phyloP scores from a whole-genome alignment of 2,113 vertebrate species.

The Tilapia sparmanii region DNA sequence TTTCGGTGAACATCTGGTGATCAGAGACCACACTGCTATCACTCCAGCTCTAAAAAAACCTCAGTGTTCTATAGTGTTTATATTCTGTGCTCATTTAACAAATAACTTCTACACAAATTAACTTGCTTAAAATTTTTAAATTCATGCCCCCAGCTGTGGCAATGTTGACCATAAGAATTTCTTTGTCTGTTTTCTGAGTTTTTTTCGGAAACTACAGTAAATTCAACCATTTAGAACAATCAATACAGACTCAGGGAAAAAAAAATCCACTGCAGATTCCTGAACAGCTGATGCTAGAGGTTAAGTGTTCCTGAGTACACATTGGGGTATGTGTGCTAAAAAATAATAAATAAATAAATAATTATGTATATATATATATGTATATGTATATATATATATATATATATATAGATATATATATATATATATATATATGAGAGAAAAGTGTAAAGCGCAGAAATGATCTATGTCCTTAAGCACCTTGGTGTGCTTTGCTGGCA shows the following conservation, averaged over 20 bases:
- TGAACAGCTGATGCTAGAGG: conserved; percentile 33
- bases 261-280: not conserved
- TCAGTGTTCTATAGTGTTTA: not conserved
- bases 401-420: not conserved
- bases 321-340: not conserved
- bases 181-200: not conserved
- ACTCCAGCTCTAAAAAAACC: not conserved
- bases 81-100: not conserved
- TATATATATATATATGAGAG: accelerated
- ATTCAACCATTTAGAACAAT: conserved; percentile 29
- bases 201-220: conserved; percentile 30
- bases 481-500: not conserved
- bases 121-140: not conserved
- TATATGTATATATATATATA: too few relatives aligned
- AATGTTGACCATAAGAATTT: not conserved
- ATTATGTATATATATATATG: too few relatives aligned
- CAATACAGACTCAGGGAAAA: conserved; percentile 11
- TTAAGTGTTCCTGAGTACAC: conserved; percentile 40
- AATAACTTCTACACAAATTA: not conserved
- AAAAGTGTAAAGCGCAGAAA: not conserved
- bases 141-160: not conserved
- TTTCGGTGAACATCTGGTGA: not conserved
- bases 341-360: not conserved
- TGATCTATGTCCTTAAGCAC: conserved; percentile 46
- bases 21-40: not conserved